Percentiles rank a stretch among this genome's conserved stretches.
Evolutionary conservation across 2,797 vertebrate genomes (phyloP).

Genomic region (Gastrophryne carolinensis): DNA sequence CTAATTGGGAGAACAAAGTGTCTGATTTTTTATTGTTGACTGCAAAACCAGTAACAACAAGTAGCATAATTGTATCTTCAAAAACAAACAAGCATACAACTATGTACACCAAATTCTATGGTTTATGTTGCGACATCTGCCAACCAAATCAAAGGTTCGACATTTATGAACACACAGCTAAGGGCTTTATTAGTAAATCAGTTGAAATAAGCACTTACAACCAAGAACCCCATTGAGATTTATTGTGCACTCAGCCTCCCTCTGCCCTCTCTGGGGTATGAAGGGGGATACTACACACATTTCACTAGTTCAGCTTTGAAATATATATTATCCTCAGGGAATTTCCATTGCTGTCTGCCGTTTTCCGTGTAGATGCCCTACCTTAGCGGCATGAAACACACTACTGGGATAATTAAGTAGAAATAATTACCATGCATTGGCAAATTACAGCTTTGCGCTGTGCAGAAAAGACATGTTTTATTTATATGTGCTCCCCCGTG

Average conservation of each 20-base stretch:
- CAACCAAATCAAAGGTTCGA: no score
- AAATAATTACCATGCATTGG: conserved; percentile 66
- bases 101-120: no score
- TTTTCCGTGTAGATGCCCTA: conserved; percentile 55
- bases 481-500: conserved; percentile 62
- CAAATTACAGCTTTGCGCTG: conserved; percentile 65
- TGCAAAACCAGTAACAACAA: no score
- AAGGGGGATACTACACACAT: background rate
- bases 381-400: conserved; percentile 58
- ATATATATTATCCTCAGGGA: conserved; percentile 49
- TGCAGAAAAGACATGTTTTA: conserved; percentile 63
- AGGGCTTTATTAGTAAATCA: background rate
- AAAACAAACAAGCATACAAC: no score
- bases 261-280: conserved; percentile 16
- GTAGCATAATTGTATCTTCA: no score
- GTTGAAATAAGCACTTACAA: background rate
- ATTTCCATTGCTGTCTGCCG: conserved; percentile 51
- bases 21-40: no score
- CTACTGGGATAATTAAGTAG: conserved; percentile 68
- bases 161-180: no score
- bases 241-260: conserved; percentile 1
- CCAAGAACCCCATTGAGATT: background rate
- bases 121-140: no score
- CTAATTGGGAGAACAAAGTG: no score
- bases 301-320: conserved; percentile 39